A percentile compares a stretch with the other conserved stretches of the same genome.
Conservation (phyloP, 2,113 vertebrate species). For the Sphaerodactylus townsendi region DNA sequence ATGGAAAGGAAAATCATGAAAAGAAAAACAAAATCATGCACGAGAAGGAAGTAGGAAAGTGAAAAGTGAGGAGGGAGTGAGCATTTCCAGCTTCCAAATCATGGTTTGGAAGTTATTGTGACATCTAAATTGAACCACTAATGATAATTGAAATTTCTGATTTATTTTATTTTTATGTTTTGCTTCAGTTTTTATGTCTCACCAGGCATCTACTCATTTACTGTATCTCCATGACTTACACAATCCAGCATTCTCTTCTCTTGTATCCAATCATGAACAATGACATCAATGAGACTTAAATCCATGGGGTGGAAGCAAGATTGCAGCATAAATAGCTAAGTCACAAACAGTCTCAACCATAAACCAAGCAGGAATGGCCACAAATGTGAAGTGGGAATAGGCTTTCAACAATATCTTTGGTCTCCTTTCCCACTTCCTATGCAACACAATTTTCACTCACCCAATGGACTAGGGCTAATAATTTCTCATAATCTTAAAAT, state of each 20-base stretch:
- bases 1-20: neutral
- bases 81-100: neutral
- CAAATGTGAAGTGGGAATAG: neutral
- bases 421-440: neutral
- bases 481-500: conserved; percentile 1
- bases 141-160: neutral
- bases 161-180: neutral
- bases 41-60: neutral
- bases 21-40: neutral
- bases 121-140: neutral
- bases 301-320: neutral
- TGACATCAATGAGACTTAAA: neutral
- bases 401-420: neutral
- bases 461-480: neutral
- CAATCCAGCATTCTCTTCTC: too few relatives aligned
- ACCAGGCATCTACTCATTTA: too few relatives aligned
- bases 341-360: neutral
- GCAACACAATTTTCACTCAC: neutral
- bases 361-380: neutral
- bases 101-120: neutral
- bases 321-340: neutral
- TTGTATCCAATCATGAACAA: neutral
- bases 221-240: neutral
- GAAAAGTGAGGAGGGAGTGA: neutral
- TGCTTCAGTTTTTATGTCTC: neutral